Percentiles rank a stretch among this genome's conserved stretches.
These are phyloP conservation scores for Helogale parvula DNA, from an alignment of 2,113 vertebrate species.

Conservation along the genomic window DNA sequence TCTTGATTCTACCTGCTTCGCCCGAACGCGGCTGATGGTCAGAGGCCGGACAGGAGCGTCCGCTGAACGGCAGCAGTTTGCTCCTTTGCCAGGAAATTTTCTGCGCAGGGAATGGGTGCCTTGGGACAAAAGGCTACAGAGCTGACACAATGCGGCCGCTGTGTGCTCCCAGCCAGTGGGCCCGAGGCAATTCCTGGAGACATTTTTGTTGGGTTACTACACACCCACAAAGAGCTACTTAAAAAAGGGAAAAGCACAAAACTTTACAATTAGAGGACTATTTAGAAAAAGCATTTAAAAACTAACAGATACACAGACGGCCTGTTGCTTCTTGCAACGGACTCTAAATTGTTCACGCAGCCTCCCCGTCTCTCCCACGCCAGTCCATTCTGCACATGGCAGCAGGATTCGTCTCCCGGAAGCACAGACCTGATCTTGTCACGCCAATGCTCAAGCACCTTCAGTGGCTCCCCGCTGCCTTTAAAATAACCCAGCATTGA, in stretches of 20 bases:
- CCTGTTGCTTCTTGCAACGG: slow-evolving; percentile 47
- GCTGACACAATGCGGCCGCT: slow-evolving; percentile 65
- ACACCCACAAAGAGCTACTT: slow-evolving; percentile 77
- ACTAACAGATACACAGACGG: slow-evolving; percentile 53
- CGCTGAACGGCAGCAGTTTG: neutral
- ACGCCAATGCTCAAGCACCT: neutral
- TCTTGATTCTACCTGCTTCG: slow-evolving; percentile 33
- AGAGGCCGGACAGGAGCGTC: neutral
- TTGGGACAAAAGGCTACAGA: slow-evolving; percentile 69
- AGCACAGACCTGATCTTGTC: neutral
- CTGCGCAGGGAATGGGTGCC: slow-evolving; percentile 5
- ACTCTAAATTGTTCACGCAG: slow-evolving; percentile 41
- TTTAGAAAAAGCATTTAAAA: slow-evolving; percentile 65
- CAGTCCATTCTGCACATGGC: neutral
- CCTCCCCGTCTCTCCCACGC: slow-evolving; percentile 52
- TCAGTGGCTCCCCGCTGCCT: neutral
- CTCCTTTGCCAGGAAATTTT: slow-evolving; percentile 61
- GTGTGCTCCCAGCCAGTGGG: slow-evolving; percentile 62
- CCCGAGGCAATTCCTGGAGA: slow-evolving; percentile 62
- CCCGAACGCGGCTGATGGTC: neutral
- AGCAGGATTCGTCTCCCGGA: neutral
- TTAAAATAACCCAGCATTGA: neutral
- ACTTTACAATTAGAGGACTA: slow-evolving; percentile 47
- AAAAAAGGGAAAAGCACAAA: slow-evolving; percentile 34
- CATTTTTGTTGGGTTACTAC: slow-evolving; percentile 79